phyloP scores from a whole-genome alignment of 92 coral and sea anemone species.

The Porites evermanni region DNA sequence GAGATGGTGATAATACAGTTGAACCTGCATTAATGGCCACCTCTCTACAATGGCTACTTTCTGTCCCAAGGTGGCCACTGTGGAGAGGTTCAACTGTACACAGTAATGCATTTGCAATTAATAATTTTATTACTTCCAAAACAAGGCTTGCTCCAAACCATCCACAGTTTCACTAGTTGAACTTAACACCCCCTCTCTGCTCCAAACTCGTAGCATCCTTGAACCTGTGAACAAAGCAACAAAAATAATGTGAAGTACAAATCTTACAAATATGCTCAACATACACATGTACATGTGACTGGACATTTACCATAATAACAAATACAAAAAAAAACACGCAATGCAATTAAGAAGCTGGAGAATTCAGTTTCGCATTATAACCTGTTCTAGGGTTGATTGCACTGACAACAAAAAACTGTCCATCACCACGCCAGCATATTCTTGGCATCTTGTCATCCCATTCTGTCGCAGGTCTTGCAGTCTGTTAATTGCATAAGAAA shows the following conservation, averaged over 20 bases:
- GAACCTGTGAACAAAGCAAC: slow-evolving; percentile 52
- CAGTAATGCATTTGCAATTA: not conserved
- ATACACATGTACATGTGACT: not conserved
- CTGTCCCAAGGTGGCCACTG: not conserved
- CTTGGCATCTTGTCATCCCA: slow-evolving; percentile 90
- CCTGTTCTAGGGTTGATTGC: slow-evolving; percentile 84
- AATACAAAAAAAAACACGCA: too few relatives aligned
- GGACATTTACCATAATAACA: too few relatives aligned
- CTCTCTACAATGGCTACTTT: too few relatives aligned
- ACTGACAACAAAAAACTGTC: slow-evolving; percentile 95
- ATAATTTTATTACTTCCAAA: slow-evolving; percentile 80
- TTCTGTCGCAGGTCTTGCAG: slow-evolving; percentile 63
- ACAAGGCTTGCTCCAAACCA: slow-evolving; percentile 85
- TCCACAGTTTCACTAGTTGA: slow-evolving; percentile 88
- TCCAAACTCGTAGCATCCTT: slow-evolving; percentile 87
- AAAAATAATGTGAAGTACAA: not conserved
- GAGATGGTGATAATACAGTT: too few relatives aligned
- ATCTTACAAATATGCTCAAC: not conserved
- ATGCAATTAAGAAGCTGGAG: not conserved
- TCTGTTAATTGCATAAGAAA: not conserved
- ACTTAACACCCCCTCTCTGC: slow-evolving; percentile 87
- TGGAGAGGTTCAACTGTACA: not conserved
- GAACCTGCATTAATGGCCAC: too few relatives aligned
- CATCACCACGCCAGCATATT: slow-evolving; percentile 99
- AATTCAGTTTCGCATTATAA: slow-evolving; percentile 2